These are phyloP conservation scores for Drosophila bipectinata DNA, from an alignment of 1,140 invertebrate genomes.

Conservation along the genomic window DNA sequence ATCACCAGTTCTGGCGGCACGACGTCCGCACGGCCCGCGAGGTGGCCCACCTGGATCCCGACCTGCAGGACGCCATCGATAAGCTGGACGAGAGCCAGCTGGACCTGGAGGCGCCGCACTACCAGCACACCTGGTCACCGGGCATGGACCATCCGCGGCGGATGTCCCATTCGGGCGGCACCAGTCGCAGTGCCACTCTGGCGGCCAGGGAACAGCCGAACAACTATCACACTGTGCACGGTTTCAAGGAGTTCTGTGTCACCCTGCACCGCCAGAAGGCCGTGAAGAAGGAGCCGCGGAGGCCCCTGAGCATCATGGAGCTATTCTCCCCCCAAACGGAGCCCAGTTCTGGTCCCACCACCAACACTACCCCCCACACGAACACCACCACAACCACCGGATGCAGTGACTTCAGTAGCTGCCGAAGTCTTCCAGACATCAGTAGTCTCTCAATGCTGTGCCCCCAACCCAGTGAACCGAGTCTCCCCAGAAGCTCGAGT, in stretches of 20 bases:
- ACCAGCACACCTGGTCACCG: slow-evolving; percentile 54
- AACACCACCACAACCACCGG: neutral
- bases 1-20: slow-evolving; percentile 87
- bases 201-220: neutral
- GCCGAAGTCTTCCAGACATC: slow-evolving; percentile 54
- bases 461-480: neutral
- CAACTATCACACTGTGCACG: slow-evolving; percentile 66
- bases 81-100: slow-evolving; percentile 34
- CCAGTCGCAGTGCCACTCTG: neutral
- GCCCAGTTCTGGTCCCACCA: neutral
- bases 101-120: slow-evolving; percentile 29
- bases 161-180: neutral
- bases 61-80: slow-evolving; percentile 62
- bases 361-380: neutral
- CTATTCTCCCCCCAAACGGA: slow-evolving; percentile 27
- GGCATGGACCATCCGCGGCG: slow-evolving; percentile 6
- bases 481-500: neutral
- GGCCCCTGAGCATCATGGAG: slow-evolving; percentile 39
- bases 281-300: neutral
- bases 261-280: slow-evolving; percentile 56
- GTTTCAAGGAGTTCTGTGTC: slow-evolving; percentile 64
- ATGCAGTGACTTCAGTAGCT: slow-evolving; percentile 2
- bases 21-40: slow-evolving; percentile 86
- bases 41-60: slow-evolving; percentile 56
- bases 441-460: slow-evolving; percentile 3